A percentile compares a stretch with the other conserved stretches of the same genome.
phyloP scores from a whole-genome alignment of 1,140 invertebrate species.

The Drosophila suzukii region DNA sequence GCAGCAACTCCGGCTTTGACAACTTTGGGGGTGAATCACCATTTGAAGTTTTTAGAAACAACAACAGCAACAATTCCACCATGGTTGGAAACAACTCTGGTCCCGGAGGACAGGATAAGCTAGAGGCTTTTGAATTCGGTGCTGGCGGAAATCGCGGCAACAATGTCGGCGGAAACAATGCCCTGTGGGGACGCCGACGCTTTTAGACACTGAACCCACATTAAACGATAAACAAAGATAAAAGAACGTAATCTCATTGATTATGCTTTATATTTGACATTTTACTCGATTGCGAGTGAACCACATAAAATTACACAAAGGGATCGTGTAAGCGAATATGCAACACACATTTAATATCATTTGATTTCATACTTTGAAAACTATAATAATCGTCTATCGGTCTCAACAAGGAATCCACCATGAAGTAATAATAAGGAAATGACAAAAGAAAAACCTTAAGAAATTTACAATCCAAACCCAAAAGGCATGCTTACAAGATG shows the following conservation, averaged over 20 bases:
- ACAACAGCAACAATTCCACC: slow-evolving; percentile 59
- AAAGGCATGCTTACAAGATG: not conserved
- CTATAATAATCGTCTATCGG: slow-evolving; percentile 11
- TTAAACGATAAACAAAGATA: slow-evolving; percentile 1
- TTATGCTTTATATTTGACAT: slow-evolving; percentile 2
- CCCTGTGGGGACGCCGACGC: slow-evolving; percentile 80
- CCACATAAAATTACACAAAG: not conserved
- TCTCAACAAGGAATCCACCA: slow-evolving; percentile 9
- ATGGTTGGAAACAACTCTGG: slow-evolving; percentile 63
- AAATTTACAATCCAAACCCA: slow-evolving; percentile 3
- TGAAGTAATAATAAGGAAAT: slow-evolving; percentile 8
- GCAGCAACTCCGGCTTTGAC: slow-evolving; percentile 67
- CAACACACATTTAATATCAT: slow-evolving; percentile 18
- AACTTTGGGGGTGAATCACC: slow-evolving; percentile 74
- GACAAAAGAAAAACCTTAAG: slow-evolving; percentile 11
- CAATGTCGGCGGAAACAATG: slow-evolving; percentile 73
- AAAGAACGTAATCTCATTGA: slow-evolving; percentile 3
- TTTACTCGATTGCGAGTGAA: not conserved
- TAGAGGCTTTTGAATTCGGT: slow-evolving; percentile 79
- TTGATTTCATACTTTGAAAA: slow-evolving; percentile 28
- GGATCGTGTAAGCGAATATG: slow-evolving; percentile 4
- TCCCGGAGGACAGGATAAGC: slow-evolving; percentile 31
- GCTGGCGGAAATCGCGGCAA: slow-evolving; percentile 73
- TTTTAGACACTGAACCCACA: slow-evolving; percentile 56
- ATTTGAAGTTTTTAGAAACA: slow-evolving; percentile 76